Base-by-base conservation (phyloP, 2,888 invertebrate genomes). In the Zeuzera pyrina region DNA sequence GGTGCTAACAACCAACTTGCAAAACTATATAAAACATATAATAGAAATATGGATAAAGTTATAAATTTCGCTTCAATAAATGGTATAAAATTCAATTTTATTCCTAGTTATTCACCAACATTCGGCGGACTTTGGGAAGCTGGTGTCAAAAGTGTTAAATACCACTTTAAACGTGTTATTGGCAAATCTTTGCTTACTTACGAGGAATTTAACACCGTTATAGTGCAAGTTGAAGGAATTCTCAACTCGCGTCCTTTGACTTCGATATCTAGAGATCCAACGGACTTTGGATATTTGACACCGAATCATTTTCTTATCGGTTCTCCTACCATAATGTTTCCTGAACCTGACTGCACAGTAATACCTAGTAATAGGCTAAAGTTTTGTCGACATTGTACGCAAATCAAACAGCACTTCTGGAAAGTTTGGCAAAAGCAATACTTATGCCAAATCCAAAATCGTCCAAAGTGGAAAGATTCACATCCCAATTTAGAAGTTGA, bases 81-180 rank as follows among this genome's bases (percentile, higher is more conserved):
- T 12, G 36, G 34, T 14, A 40, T 47, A 13, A 3, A 33, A 2
- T 57, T 56, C 45, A 31, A 49, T 10, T 54, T 52, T 26, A 52
- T 47, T 28, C 50, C 53, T 1, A 39, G 47, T 8, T 41, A 40
- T 23, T 43, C 49, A 8, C 51, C 52, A 3, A 45, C 44, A 10
- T 49, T 49, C 24, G 57, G 48, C 3, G 52, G 57, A 1, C 27
- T 55, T 3, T 51, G 49, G 49, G 56, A 58, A 27, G 43, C 47
- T 1, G 45, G 38, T 4, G 47, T 56, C 2, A 45, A 48, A 31
- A 37, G 37, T 2, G 33, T 39, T 1, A 57, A 57, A 33, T 35
- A 30, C 31, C 52, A 52, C 33, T 23, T 53, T 8, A 45, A 45
- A 31, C 31, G 47, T 8, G 23, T 46, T 4, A 13, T 46, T n/a